Percentiles rank a stretch among this genome's conserved stretches.
These are phyloP conservation scores for Scortum barcoo DNA, from an alignment of 2,113 vertebrate genomes.

Conservation along the genomic window DNA sequence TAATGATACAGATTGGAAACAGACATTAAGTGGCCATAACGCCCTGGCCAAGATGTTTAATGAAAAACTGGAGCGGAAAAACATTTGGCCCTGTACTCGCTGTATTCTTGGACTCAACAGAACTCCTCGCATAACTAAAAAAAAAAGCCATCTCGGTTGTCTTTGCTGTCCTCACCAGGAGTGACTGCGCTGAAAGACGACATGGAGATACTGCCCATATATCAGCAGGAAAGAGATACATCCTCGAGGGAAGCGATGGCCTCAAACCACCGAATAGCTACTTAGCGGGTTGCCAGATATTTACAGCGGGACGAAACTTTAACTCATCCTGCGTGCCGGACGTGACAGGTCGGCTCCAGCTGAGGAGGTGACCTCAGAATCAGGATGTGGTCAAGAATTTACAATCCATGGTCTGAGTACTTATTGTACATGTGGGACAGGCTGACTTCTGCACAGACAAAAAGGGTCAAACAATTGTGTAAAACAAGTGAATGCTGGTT, in stretches of 20 bases:
- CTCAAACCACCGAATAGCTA: slow-evolving; percentile 63
- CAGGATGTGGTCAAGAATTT: slow-evolving; percentile 58
- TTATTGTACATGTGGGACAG: slow-evolving; percentile 35
- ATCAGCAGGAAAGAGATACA: slow-evolving; percentile 15
- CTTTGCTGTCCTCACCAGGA: slow-evolving; percentile 15
- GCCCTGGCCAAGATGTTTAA: background rate
- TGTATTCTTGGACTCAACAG: background rate
- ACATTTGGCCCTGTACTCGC: background rate
- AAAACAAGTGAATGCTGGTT: background rate
- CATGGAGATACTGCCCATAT: slow-evolving; percentile 3
- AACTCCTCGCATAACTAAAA: background rate
- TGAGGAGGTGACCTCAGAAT: slow-evolving; percentile 44
- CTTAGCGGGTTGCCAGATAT: slow-evolving; percentile 58
- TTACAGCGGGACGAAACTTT: slow-evolving; percentile 50
- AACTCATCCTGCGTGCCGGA: slow-evolving; percentile 42
- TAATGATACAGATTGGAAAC: slow-evolving; percentile 9
- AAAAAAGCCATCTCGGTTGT: background rate
- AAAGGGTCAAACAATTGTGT: slow-evolving; percentile 17
- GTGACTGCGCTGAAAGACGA: slow-evolving; percentile 37
- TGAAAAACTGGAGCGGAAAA: background rate
- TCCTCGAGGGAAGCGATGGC: slow-evolving; percentile 24
- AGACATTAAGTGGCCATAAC: background rate
- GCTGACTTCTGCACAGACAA: slow-evolving; percentile 16
- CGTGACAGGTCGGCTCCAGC: slow-evolving; percentile 53
- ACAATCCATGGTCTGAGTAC: slow-evolving; percentile 24